Evolutionary conservation across 2,888 invertebrate genomes (phyloP).

Genomic region (Agonopterix alstromeriana): DNA sequence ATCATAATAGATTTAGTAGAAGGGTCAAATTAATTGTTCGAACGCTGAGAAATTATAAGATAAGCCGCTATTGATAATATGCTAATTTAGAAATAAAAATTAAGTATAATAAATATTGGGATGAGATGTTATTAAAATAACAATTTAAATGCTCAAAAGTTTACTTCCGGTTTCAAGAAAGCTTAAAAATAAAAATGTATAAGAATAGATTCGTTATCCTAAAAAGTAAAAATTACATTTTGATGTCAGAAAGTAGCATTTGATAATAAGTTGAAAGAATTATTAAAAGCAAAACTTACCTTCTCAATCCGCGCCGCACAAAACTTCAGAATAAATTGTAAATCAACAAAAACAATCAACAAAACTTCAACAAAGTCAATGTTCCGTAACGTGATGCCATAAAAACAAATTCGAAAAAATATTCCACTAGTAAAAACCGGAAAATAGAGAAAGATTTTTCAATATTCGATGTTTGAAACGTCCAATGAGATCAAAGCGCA

Average conservation of each 20-base stretch:
- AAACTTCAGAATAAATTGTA: not conserved
- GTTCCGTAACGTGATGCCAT: slow-evolving; percentile 42
- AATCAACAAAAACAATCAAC: slow-evolving; percentile 51
- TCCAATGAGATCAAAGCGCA: slow-evolving; percentile 18
- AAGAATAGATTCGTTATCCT: too few relatives aligned
- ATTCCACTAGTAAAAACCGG: slow-evolving; percentile 28
- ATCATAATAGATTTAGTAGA: slow-evolving; percentile 45
- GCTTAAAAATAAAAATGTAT: too few relatives aligned
- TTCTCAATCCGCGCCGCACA: slow-evolving; percentile 5
- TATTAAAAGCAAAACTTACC: slow-evolving; percentile 36
- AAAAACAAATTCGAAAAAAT: slow-evolving; percentile 30
- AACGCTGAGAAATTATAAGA: slow-evolving; percentile 4
- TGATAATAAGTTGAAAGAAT: too few relatives aligned
- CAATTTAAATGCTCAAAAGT: too few relatives aligned
- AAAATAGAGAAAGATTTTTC: slow-evolving; percentile 23
- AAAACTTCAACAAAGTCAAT: slow-evolving; percentile 62
- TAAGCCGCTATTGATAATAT: not conserved
- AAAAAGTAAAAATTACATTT: too few relatives aligned
- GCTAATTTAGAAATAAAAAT: not conserved
- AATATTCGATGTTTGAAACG: slow-evolving; percentile 23
- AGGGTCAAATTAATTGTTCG: slow-evolving; percentile 45
- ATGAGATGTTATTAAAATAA: too few relatives aligned
- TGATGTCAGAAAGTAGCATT: too few relatives aligned
- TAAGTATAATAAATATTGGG: not conserved
- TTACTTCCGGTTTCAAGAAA: too few relatives aligned